phyloP scores from a whole-genome alignment of 35 echinoderm and acorn worm species.

The Anneissia japonica region DNA sequence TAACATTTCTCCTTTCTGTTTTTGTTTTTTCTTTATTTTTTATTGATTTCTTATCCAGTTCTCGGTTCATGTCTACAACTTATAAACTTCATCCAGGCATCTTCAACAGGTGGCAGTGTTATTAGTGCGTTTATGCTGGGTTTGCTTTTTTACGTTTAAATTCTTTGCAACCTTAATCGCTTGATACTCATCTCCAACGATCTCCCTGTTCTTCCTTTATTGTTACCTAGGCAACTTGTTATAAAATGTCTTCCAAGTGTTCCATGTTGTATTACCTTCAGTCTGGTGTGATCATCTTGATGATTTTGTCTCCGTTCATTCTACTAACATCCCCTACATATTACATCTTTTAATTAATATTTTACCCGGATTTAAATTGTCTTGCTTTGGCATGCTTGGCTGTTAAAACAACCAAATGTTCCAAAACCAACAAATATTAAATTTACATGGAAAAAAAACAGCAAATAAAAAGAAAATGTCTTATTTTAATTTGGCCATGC shows the following conservation, averaged over 20 bases:
- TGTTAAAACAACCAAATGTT: too few relatives aligned
- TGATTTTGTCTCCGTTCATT: neutral
- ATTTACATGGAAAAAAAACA: too few relatives aligned
- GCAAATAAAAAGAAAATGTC: too few relatives aligned
- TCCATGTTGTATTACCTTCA: neutral
- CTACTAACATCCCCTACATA: neutral
- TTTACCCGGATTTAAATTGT: too few relatives aligned
- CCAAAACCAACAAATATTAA: too few relatives aligned
- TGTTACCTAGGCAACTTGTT: neutral
- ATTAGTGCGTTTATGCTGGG: neutral
- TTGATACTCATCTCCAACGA: neutral
- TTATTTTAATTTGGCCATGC: too few relatives aligned
- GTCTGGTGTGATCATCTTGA: neutral
- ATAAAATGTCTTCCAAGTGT: neutral
- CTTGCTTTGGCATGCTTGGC: too few relatives aligned
- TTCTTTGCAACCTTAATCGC: neutral
- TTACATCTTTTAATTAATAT: too few relatives aligned
- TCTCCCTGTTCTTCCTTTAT: neutral
- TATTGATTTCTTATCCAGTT: neutral
- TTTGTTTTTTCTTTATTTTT: slow-evolving; percentile 14
- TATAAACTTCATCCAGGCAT: neutral
- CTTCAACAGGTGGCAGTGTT: neutral
- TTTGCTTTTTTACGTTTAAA: neutral
- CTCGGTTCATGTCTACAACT: neutral
- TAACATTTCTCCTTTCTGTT: neutral